Conservation (phyloP, 2,113 vertebrate species). For the Cyprinodon variegatus region DNA sequence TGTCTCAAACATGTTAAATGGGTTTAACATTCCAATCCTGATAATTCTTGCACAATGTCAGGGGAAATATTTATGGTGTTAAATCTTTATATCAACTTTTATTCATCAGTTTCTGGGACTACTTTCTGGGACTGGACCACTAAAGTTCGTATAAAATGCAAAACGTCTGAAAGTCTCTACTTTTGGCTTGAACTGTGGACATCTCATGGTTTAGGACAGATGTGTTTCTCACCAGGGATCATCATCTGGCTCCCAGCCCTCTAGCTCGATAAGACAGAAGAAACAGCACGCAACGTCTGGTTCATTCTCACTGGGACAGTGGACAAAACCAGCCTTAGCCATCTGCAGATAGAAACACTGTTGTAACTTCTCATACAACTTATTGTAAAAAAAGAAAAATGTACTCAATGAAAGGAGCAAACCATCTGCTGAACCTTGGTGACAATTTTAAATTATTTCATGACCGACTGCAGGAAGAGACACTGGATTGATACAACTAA, state of each 20-base stretch:
- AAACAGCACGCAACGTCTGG: conserved; percentile 83
- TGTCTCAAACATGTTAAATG: not conserved
- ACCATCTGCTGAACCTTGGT: not conserved
- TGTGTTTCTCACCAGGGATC: conserved; percentile 75
- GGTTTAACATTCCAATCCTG: not conserved
- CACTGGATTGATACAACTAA: too few species aligned
- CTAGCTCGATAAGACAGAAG: conserved; percentile 85
- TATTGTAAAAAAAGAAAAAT: not conserved
- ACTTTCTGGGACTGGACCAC: not conserved
- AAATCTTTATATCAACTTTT: not conserved
- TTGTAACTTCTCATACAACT: not conserved
- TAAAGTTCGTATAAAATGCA: not conserved
- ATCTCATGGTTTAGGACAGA: too few species aligned
- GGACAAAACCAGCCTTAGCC: conserved; percentile 83
- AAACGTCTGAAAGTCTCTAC: not conserved
- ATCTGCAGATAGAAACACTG: conserved; percentile 71
- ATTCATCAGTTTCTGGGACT: not conserved
- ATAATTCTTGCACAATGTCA: not conserved
- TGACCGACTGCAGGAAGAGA: too few species aligned
- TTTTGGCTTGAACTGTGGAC: not conserved
- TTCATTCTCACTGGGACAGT: conserved; percentile 77
- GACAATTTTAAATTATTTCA: not conserved
- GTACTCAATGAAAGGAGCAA: too few species aligned
- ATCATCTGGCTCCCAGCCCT: conserved; percentile 85
- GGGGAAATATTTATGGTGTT: not conserved